Evolutionary conservation across 2,797 vertebrate species (phyloP).

Genomic region (Microctenopoma lineatum): DNA sequence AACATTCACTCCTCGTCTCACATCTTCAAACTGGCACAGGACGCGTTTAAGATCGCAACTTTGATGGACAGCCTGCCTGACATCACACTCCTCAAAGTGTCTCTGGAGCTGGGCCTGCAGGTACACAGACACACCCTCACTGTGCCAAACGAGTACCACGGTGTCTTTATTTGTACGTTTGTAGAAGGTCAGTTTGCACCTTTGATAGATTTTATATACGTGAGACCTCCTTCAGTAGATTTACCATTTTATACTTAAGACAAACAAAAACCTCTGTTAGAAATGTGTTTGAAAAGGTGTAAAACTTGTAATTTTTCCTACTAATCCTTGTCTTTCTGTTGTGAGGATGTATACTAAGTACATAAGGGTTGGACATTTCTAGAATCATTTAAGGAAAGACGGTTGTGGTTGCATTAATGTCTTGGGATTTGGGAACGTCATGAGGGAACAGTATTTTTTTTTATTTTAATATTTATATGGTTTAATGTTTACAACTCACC

Average conservation of each 20-base stretch:
- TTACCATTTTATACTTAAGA: background rate
- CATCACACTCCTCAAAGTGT: slow-evolving; percentile 97
- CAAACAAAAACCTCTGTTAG: background rate
- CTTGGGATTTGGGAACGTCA: slow-evolving; percentile 2
- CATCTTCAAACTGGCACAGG: slow-evolving; percentile 99
- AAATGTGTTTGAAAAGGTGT: background rate
- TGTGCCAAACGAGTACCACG: background rate
- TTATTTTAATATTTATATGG: background rate
- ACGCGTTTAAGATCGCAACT: slow-evolving; percentile 98
- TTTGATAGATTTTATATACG: background rate
- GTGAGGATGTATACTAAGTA: background rate
- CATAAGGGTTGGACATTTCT: background rate
- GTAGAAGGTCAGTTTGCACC: background rate
- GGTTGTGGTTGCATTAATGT: background rate
- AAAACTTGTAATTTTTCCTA: too few species aligned
- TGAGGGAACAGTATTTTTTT: background rate
- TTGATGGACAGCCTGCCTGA: slow-evolving; percentile 98
- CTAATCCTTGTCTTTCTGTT: background rate
- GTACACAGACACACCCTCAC: slow-evolving; percentile 71
- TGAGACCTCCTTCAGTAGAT: background rate
- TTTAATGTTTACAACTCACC: slow-evolving; percentile 9
- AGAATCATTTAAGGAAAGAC: background rate
- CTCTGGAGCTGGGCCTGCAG: slow-evolving; percentile 97
- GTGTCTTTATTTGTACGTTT: background rate
- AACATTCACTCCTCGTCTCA: slow-evolving; percentile 99